phyloP scores from a whole-genome alignment of 2,888 invertebrate genomes.

The Nomada lathburiana region DNA sequence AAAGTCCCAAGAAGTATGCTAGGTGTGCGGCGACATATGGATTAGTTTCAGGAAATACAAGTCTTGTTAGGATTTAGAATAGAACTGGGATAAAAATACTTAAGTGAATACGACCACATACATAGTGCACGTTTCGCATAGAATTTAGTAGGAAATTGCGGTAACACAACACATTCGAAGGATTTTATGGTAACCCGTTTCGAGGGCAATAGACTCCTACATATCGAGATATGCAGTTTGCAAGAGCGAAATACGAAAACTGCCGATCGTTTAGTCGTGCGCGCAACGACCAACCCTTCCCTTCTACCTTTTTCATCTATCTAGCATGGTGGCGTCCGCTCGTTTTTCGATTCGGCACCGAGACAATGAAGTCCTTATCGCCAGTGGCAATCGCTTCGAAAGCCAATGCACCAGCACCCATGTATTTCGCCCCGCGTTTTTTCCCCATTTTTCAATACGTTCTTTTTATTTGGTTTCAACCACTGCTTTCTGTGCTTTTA shows the following conservation, averaged over 20 bases:
- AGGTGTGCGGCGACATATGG: too few species aligned
- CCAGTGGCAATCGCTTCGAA: conserved; percentile 62
- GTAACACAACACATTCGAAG: conserved; percentile 24
- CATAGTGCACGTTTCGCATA: conserved; percentile 2
- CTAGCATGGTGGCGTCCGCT: conserved; percentile 19
- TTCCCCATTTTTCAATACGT: conserved; percentile 53
- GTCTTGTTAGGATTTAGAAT: too few species aligned
- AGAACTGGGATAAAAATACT: neutral
- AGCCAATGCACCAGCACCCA: conserved; percentile 48
- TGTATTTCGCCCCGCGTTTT: conserved; percentile 54
- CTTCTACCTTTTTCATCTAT: conserved; percentile 27
- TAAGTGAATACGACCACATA: conserved; percentile 14
- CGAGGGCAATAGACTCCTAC: neutral
- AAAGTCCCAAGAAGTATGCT: too few species aligned
- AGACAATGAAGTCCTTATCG: conserved; percentile 74
- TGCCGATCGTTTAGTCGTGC: conserved; percentile 54
- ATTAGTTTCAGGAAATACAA: too few species aligned
- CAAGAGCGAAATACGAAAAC: conserved; percentile 44
- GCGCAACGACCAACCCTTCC: conserved; percentile 38
- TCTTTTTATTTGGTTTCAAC: conserved; percentile 56
- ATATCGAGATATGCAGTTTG: conserved; percentile 11
- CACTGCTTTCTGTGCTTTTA: conserved; percentile 58
- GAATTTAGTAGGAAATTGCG: conserved; percentile 30
- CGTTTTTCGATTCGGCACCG: conserved; percentile 69
- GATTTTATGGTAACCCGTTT: conserved; percentile 28